Evolutionary conservation across 2,113 vertebrate species (phyloP).

Genomic region (Bubo scandiacus): DNA sequence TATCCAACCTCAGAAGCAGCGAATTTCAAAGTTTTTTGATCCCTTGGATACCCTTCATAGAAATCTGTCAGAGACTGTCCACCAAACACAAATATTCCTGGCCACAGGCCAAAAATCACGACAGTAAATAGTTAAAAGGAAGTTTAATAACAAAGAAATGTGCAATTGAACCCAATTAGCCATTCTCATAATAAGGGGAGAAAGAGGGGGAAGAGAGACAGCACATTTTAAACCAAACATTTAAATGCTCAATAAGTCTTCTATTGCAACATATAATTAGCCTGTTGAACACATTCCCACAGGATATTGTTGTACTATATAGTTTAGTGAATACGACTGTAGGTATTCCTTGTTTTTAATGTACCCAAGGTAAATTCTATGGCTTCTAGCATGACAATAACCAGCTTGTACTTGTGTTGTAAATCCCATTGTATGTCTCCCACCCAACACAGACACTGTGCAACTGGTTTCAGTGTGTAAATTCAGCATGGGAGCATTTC

Average conservation of each 20-base stretch:
- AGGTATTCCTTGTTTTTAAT: neutral
- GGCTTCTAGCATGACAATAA: neutral
- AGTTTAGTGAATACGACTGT: neutral
- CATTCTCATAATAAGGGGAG: neutral
- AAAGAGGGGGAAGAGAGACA: neutral
- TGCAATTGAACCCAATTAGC: neutral
- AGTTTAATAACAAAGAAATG: neutral
- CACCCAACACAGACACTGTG: neutral
- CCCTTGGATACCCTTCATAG: neutral
- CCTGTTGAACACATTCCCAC: neutral
- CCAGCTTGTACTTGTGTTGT: neutral
- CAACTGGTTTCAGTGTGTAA: neutral
- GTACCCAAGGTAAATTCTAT: neutral
- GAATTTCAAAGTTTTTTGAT: neutral
- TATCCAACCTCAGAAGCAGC: neutral
- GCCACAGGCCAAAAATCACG: neutral
- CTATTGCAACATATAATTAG: constrained; percentile 13
- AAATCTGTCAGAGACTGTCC: neutral
- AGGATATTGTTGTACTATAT: neutral
- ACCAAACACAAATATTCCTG: neutral
- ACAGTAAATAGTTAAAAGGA: neutral
- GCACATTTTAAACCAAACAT: neutral
- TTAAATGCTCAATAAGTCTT: neutral
- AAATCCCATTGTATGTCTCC: neutral
- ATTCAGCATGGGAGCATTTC: neutral